Evolutionary conservation across 2,888 invertebrate species (phyloP).

Genomic region (Perizoma affinitatum): DNA sequence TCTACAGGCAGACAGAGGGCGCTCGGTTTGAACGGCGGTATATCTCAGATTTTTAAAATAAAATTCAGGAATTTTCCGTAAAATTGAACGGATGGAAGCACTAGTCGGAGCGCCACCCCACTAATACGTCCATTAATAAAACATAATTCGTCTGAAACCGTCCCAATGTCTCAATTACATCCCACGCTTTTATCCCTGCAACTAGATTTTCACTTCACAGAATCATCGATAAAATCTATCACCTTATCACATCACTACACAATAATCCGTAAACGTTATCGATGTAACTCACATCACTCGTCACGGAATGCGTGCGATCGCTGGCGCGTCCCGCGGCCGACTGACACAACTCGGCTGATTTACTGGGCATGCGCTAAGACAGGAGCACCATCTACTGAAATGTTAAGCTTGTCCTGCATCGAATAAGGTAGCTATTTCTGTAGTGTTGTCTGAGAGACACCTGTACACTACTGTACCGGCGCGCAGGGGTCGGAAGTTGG

Average conservation of each 20-base stretch:
- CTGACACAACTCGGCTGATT: conserved; percentile 62
- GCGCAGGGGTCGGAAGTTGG: conserved; percentile 75
- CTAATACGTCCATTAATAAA: conserved; percentile 68
- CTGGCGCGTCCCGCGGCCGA: conserved; percentile 57
- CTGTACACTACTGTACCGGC: conserved; percentile 79
- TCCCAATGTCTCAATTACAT: conserved; percentile 21
- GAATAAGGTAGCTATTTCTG: conserved; percentile 43
- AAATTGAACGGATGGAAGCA: conserved; percentile 23
- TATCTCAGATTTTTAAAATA: conserved; percentile 6
- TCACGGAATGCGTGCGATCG: conserved; percentile 43
- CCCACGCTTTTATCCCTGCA: conserved; percentile 39
- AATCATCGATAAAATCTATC: conserved; percentile 29
- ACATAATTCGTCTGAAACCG: conserved; percentile 49
- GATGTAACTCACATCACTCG: conserved; percentile 27
- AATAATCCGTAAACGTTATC: conserved; percentile 40
- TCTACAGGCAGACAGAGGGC: background rate
- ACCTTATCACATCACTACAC: conserved; percentile 57
- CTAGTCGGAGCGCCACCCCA: conserved; percentile 44
- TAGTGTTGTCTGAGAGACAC: conserved; percentile 57
- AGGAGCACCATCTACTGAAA: conserved; percentile 29
- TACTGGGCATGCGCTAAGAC: conserved; percentile 50
- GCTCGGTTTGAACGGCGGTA: background rate
- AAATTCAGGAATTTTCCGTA: conserved; percentile 15
- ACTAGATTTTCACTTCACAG: conserved; percentile 12
- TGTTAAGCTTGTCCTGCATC: conserved; percentile 36